Evolutionary conservation across 1,140 invertebrate species (phyloP), one percentile per base, ranked within the genome.

Genomic region (Tenebrio molitor): DNA sequence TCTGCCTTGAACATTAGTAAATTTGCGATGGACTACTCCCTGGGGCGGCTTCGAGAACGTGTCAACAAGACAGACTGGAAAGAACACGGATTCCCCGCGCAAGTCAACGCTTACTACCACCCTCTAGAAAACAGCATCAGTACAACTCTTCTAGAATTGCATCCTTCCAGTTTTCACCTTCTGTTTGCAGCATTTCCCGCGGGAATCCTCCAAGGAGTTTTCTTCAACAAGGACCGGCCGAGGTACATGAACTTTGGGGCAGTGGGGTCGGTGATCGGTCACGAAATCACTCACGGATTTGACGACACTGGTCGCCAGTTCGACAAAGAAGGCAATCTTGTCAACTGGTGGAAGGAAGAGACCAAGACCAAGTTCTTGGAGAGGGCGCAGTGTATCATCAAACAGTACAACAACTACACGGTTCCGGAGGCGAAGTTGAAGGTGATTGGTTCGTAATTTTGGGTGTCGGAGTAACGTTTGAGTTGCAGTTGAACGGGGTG

Each of bases 201-300:
- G 72, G 95, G 95, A 69, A 96, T 97, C 75, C 85, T 97, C 1
- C 95, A 96, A 88, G 94, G 93, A 8, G 87, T 90, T 10, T 97
- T 97, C 85, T 97, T 95, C 82, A 89, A 88, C 58, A 90, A 91
- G 34, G 89, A 94, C 67, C 88, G 93, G 23, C 95, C 95, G 1
- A 90, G 89, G 71, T 97, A 95, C 75, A 90, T 97, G 87, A 97
- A 97, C 81, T 97, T 93, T 79, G 95, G 94, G 53, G 93, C 93
- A 4, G 96, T 97, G 77, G 95, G 95, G 4, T 95, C 94, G 78
- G 93, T 97, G 1, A 96, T 97, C 83, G 95, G 95, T 0, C 95
- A 97, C 79, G 95, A 97, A 86, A 94, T 97, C 36, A 97, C 95
- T 0, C 95, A 97, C 79, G 95, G 93, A 3, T 96, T 96, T 80